A percentile compares a stretch with the other conserved stretches of the same genome.
phyloP scores from a whole-genome alignment of 2,113 vertebrate species.

The Naja naja region DNA sequence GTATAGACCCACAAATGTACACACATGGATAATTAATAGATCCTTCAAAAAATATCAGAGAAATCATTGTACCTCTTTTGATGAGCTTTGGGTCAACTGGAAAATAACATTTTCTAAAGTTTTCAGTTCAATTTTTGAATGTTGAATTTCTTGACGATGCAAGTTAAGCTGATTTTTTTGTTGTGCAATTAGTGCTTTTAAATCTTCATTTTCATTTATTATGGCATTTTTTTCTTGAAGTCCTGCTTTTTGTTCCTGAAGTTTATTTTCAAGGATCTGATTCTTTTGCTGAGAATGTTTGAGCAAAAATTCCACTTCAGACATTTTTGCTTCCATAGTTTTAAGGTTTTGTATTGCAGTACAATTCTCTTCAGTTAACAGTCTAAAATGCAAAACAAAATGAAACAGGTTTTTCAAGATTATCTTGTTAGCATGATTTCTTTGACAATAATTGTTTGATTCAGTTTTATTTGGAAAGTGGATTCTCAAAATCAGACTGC shows the following conservation, averaged over 20 bases:
- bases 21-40: neutral
- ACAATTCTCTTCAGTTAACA: conserved; percentile 73
- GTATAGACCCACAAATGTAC: neutral
- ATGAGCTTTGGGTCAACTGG: conserved; percentile 65
- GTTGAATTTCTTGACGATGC: conserved; percentile 76
- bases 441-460: neutral
- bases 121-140: conserved; percentile 74
- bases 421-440: neutral
- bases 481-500: neutral
- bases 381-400: conserved; percentile 63
- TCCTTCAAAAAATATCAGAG: neutral
- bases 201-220: conserved; percentile 75
- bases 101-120: conserved; percentile 79
- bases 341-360: conserved; percentile 66
- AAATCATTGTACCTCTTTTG: conserved; percentile 54
- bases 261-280: conserved; percentile 73
- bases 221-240: conserved; percentile 70
- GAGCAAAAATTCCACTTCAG: conserved; percentile 70
- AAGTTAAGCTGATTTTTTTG: conserved; percentile 75
- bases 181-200: conserved; percentile 66
- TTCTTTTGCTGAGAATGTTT: conserved; percentile 70
- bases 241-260: conserved; percentile 67
- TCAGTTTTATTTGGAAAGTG: neutral
- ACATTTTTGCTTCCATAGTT: conserved; percentile 65
- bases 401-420: neutral